Conservation (phyloP, 2,113 vertebrate species). For the Psammodynastes pulverulentus region DNA sequence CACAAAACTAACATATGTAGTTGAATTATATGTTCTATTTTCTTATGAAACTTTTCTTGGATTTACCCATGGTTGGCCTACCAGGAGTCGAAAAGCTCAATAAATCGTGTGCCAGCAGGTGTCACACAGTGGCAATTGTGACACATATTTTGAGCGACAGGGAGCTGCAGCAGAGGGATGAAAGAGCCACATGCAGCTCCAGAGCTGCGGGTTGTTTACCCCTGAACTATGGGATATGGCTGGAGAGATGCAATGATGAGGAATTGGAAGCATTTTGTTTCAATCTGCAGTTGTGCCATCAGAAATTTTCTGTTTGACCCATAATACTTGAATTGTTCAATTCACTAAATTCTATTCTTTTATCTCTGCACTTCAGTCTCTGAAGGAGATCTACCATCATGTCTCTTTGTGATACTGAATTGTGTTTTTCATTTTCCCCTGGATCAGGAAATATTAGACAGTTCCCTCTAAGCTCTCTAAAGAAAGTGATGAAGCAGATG, state of each 20-base stretch:
- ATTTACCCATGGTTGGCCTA: too few species aligned
- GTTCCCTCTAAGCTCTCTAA: neutral
- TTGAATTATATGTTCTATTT: too few species aligned
- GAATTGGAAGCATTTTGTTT: neutral
- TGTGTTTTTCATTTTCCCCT: neutral
- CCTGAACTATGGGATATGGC: neutral
- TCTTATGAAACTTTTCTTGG: too few species aligned
- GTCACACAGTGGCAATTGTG: too few species aligned
- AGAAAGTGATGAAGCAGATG: neutral
- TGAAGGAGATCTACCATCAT: neutral
- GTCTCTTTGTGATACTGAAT: neutral
- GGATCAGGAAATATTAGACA: neutral
- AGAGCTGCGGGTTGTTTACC: too few species aligned
- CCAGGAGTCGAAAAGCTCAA: too few species aligned
- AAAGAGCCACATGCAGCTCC: too few species aligned
- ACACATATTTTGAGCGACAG: too few species aligned
- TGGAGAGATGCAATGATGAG: neutral
- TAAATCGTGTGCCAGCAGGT: too few species aligned
- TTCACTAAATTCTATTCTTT: neutral
- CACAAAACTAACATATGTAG: too few species aligned
- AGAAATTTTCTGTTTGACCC: neutral
- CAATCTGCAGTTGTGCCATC: neutral
- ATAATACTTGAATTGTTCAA: neutral
- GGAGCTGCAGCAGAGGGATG: too few species aligned
- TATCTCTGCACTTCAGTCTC: neutral